These are phyloP conservation scores for Neotoxoptera formosana DNA, from an alignment of 1,140 invertebrate genomes.

Conservation along the genomic window DNA sequence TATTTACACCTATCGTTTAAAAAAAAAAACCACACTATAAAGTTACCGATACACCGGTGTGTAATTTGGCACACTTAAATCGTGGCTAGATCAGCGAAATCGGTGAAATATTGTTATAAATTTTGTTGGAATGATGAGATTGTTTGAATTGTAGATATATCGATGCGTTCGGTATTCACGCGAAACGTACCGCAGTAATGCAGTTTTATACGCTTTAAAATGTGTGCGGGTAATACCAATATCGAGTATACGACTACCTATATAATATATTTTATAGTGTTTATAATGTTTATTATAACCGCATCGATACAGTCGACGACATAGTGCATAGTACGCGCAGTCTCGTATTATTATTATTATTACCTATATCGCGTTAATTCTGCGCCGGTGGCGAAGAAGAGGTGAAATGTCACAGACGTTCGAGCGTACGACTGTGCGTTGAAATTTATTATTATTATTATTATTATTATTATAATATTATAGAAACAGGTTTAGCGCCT, in stretches of 20 bases:
- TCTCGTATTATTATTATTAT: background rate
- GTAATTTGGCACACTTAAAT: background rate
- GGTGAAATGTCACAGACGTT: background rate
- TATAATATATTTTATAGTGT: too few species aligned
- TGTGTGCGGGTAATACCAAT: too few species aligned
- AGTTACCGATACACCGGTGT: background rate
- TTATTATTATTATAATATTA: background rate
- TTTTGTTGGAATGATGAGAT: background rate
- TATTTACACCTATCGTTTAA: background rate
- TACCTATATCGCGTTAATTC: background rate
- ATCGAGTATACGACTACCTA: too few species aligned
- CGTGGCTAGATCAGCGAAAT: background rate
- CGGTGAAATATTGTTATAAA: background rate
- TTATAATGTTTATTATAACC: too few species aligned
- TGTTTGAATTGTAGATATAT: too few species aligned
- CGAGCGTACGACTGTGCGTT: background rate
- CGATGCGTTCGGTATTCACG: too few species aligned
- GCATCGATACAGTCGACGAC: too few species aligned
- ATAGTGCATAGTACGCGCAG: background rate
- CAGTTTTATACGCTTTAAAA: too few species aligned
- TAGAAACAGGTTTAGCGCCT: slow-evolving; percentile 27
- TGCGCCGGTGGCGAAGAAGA: background rate
- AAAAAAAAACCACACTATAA: background rate
- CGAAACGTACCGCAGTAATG: too few species aligned
- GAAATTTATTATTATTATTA: background rate